phyloP scores from a whole-genome alignment of 2,888 invertebrate genomes.

The Polietes domitor region DNA sequence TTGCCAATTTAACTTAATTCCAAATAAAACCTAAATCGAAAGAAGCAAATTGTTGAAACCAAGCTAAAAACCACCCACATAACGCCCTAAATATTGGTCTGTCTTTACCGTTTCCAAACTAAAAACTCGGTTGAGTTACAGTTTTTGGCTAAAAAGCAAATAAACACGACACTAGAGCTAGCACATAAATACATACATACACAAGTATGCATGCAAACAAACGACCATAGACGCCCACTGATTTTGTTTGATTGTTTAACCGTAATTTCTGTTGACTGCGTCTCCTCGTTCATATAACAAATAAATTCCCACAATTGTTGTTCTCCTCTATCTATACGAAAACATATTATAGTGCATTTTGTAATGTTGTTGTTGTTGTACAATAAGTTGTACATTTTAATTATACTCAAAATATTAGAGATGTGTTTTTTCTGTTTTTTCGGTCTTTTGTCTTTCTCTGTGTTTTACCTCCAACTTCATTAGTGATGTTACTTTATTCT shows the following conservation, averaged over 20 bases:
- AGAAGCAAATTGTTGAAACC: not conserved
- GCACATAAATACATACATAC: not conserved
- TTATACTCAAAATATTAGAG: constrained; percentile 8
- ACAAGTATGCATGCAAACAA: no score
- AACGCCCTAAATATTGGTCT: constrained; percentile 53
- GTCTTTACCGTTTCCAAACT: not conserved
- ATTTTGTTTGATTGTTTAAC: constrained; percentile 41
- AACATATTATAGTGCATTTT: constrained; percentile 35
- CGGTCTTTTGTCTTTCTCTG: not conserved
- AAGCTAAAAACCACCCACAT: constrained; percentile 48
- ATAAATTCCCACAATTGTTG: constrained; percentile 62
- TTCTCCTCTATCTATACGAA: not conserved
- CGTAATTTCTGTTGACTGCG: not conserved
- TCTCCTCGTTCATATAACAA: constrained; percentile 28
- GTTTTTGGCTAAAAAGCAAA: constrained; percentile 23
- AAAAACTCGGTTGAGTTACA: not conserved
- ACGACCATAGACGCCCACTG: constrained; percentile 62
- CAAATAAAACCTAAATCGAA: not conserved
- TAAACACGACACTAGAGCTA: not conserved
- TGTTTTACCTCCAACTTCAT: constrained; percentile 7
- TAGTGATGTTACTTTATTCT: constrained; percentile 34
- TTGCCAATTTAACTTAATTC: not conserved
- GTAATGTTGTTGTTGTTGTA: constrained; percentile 27
- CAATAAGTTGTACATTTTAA: constrained; percentile 25
- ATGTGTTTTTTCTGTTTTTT: constrained; percentile 30